phyloP scores from a whole-genome alignment of 1,140 invertebrate genomes.

The Monochamus saltuarius region DNA sequence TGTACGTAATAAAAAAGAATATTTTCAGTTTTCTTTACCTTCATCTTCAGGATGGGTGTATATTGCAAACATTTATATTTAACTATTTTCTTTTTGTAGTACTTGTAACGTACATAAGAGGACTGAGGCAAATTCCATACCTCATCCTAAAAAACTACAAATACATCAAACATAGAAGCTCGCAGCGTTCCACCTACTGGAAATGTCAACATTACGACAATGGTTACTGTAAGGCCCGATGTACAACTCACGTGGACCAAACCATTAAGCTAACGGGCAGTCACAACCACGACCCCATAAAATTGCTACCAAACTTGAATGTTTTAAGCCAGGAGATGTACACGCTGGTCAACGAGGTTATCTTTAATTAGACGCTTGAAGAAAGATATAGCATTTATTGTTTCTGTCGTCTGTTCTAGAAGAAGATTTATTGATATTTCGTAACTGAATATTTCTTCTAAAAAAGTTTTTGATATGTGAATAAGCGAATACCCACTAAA shows the following conservation, averaged over 20 bases:
- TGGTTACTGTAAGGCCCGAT: constrained; percentile 38
- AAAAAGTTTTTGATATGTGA: too few species aligned
- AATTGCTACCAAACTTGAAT: background rate
- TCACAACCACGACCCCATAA: constrained; percentile 28
- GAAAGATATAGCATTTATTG: too few species aligned
- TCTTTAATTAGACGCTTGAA: too few species aligned
- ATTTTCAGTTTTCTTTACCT: too few species aligned
- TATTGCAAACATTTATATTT: too few species aligned
- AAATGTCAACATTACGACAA: constrained; percentile 44
- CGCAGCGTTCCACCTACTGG: constrained; percentile 40
- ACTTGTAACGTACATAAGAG: constrained; percentile 36
- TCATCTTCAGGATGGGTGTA: too few species aligned
- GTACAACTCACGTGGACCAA: constrained; percentile 36
- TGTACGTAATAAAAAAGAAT: too few species aligned
- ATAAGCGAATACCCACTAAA: too few species aligned
- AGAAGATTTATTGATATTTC: too few species aligned
- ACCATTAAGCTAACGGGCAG: constrained; percentile 34
- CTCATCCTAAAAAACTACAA: constrained; percentile 37
- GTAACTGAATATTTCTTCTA: too few species aligned
- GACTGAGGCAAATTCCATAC: constrained; percentile 29
- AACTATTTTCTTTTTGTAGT: constrained; percentile 31
- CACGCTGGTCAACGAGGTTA: background rate
- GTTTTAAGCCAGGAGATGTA: constrained; percentile 11
- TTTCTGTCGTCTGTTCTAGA: too few species aligned
- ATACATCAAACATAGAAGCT: constrained; percentile 43